Percentiles rank a stretch among this genome's conserved stretches.
Conservation (phyloP, 2,888 invertebrate species). For the Exephanes ischioxanthus region DNA sequence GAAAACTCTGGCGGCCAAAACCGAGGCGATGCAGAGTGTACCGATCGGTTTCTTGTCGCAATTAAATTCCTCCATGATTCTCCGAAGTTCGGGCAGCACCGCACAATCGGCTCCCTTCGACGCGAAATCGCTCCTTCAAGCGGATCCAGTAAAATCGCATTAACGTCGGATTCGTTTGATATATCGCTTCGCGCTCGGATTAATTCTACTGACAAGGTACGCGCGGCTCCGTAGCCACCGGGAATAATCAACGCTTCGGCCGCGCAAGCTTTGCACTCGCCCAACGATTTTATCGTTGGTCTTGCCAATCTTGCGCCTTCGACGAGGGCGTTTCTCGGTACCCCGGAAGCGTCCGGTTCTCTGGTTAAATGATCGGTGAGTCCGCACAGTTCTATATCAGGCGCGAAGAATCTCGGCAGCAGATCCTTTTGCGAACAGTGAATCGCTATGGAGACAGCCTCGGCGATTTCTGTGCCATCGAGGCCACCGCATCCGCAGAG, state of each 20-base stretch:
- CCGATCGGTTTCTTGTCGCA: constrained; percentile 86
- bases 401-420: constrained; percentile 76
- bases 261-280: constrained; percentile 81
- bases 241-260: constrained; percentile 87
- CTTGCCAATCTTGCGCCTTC: constrained; percentile 87
- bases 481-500: constrained; percentile 86
- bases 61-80: constrained; percentile 85
- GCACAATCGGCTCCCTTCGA: constrained; percentile 85
- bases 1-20: constrained; percentile 85
- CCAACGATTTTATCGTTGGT: constrained; percentile 82
- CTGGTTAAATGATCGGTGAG: constrained; percentile 74
- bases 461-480: constrained; percentile 87
- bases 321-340: constrained; percentile 85
- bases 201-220: constrained; percentile 85
- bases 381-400: constrained; percentile 72
- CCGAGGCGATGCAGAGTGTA: constrained; percentile 86
- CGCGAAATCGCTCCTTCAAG: constrained; percentile 85
- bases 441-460: constrained; percentile 84
- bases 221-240: constrained; percentile 87
- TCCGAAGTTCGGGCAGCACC: constrained; percentile 85
- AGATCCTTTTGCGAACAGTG: constrained; percentile 73
- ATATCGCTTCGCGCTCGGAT: constrained; percentile 6
- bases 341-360: constrained; percentile 67
- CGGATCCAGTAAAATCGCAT: constrained; percentile 29
- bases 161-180: constrained; percentile 2